These are phyloP conservation scores for Serranus cabrilla DNA, from an alignment of 2,797 vertebrate species.

Conservation along the genomic window DNA sequence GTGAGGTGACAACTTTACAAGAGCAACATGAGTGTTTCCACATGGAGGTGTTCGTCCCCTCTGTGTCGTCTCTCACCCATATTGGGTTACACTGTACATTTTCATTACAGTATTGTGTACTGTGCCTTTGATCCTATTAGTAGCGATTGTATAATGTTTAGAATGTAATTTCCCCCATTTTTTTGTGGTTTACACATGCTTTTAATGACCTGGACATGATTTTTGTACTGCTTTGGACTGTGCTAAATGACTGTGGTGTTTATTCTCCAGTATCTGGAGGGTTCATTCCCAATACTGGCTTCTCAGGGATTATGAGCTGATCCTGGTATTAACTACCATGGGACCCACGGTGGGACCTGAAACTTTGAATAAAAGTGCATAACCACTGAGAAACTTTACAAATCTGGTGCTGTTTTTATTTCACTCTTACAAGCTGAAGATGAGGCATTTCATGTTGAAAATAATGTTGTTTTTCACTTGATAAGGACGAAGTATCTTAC, in stretches of 20 bases:
- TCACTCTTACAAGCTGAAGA: not conserved
- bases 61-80: slow-evolving; percentile 89
- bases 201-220: slow-evolving; percentile 80
- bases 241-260: slow-evolving; percentile 84
- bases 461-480: too few species aligned
- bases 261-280: slow-evolving; percentile 96
- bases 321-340: slow-evolving; percentile 87
- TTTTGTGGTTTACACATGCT: slow-evolving; percentile 87
- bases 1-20: slow-evolving; percentile 63
- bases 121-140: slow-evolving; percentile 81
- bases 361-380: slow-evolving; percentile 92
- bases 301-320: slow-evolving; percentile 93
- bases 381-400: slow-evolving; percentile 85
- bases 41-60: slow-evolving; percentile 71
- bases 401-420: slow-evolving; percentile 63
- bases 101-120: slow-evolving; percentile 94
- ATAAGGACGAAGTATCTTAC: too few species aligned
- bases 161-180: slow-evolving; percentile 76
- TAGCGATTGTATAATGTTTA: slow-evolving; percentile 81
- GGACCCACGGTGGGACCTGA: slow-evolving; percentile 84
- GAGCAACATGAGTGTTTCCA: slow-evolving; percentile 77
- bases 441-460: not conserved
- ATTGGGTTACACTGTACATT: slow-evolving; percentile 94
- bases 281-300: slow-evolving; percentile 84
- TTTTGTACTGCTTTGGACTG: slow-evolving; percentile 79